These are phyloP conservation scores for Cryptoprocta ferox DNA, from an alignment of 2,797 vertebrate genomes.

Conservation along the genomic window DNA sequence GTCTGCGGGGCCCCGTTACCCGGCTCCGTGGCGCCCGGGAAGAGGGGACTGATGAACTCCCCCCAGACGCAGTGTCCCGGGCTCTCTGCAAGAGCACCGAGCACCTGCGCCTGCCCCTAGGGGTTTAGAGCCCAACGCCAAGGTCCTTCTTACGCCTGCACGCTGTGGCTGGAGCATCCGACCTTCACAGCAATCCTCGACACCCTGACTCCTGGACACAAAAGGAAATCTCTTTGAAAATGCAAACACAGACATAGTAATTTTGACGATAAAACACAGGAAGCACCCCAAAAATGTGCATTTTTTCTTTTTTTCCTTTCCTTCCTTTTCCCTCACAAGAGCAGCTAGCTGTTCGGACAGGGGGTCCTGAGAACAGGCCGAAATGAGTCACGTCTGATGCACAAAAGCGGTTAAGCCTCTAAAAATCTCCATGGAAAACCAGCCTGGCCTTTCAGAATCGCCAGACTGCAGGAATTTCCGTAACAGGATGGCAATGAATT, in stretches of 20 bases:
- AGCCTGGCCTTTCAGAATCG: conserved; percentile 74
- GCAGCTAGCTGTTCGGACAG: conserved; percentile 43
- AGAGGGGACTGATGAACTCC: background rate
- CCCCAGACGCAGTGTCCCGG: fast-evolving
- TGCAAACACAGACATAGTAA: fast-evolving
- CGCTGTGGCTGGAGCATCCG: background rate
- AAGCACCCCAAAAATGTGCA: background rate
- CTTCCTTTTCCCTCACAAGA: conserved; percentile 69
- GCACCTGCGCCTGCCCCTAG: background rate
- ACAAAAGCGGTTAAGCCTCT: conserved; percentile 77
- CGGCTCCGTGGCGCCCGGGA: background rate
- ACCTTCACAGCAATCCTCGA: background rate
- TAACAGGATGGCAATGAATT: conserved; percentile 74
- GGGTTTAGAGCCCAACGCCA: too few relatives aligned
- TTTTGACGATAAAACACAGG: background rate
- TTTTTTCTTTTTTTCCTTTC: background rate
- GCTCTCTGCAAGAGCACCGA: background rate
- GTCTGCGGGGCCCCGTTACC: background rate
- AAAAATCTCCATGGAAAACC: conserved; percentile 81
- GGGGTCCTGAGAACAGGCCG: conserved; percentile 59
- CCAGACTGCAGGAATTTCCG: conserved; percentile 73
- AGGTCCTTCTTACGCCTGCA: background rate
- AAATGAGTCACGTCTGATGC: conserved; percentile 75
- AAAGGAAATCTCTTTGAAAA: background rate
- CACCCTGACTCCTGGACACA: background rate